These are phyloP conservation scores for Oryzias woworae DNA, from an alignment of 2,113 vertebrate species.

Conservation along the genomic window DNA sequence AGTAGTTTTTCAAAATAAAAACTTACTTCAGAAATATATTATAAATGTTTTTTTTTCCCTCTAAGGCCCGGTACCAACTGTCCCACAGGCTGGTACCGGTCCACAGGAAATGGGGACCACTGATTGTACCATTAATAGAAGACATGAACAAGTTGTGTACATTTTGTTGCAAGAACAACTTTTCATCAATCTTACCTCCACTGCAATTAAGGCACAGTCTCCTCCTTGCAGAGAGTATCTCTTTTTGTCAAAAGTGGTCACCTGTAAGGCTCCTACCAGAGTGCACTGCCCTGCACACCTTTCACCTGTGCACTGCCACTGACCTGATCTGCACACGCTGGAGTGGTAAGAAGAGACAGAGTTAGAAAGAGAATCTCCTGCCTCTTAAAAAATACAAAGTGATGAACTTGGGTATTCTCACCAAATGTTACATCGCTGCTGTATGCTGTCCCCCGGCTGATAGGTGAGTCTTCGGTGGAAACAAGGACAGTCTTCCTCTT, in stretches of 20 bases:
- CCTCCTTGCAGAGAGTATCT: slow-evolving; percentile 78
- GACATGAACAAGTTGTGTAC: too few relatives aligned
- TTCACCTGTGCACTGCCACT: slow-evolving; percentile 83
- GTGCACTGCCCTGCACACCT: slow-evolving; percentile 82
- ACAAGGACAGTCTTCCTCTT: slow-evolving; percentile 81
- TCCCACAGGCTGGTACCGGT: too few relatives aligned
- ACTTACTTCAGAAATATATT: too few relatives aligned
- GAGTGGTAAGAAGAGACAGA: neutral
- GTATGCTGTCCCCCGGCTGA: slow-evolving; percentile 75
- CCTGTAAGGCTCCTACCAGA: slow-evolving; percentile 80
- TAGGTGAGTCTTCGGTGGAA: slow-evolving; percentile 80
- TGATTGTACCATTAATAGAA: too few relatives aligned
- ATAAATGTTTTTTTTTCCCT: too few relatives aligned
- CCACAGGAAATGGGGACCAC: too few relatives aligned
- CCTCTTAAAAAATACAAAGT: too few relatives aligned
- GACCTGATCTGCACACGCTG: slow-evolving; percentile 82
- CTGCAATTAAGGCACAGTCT: slow-evolving; percentile 77
- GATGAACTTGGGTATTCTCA: slow-evolving; percentile 40
- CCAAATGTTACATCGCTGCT: slow-evolving; percentile 87
- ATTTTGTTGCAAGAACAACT: too few relatives aligned
- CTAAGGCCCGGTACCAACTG: too few relatives aligned
- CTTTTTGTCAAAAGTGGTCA: slow-evolving; percentile 85
- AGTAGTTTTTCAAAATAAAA: too few relatives aligned
- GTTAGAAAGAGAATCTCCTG: neutral
- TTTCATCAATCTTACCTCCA: slow-evolving; percentile 79